Base-by-base conservation (phyloP, 2,888 invertebrate species). In the Drosophila kuntzei region DNA sequence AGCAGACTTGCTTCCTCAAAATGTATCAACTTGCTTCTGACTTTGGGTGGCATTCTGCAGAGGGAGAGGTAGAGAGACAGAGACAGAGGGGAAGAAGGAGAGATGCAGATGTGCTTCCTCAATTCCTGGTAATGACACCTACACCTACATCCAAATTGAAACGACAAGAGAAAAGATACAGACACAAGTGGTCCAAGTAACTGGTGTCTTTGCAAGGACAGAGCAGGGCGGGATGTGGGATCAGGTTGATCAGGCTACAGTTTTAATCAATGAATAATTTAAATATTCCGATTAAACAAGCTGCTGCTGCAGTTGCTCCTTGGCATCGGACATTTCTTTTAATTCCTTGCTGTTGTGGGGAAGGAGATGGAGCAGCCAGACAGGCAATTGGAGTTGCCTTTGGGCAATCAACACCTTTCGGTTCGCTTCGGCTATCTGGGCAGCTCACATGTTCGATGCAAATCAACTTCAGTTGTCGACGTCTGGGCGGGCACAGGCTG, bases 191-290 rank as follows among this genome's bases (percentile, higher is more conserved):
- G 18, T 16, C 11, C 46, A 46, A 16, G 27, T 11, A 16, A 27
- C 46, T 46, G 46, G n/a, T 22, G 43, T 20, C 20, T 12, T 47
- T 2, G 11, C 11, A 14, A 9, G 18, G 5, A 36, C 1, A 14
- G 29, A 25, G 5, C 29, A 29, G 25, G 16, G 9, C 12, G 27
- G 27, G 3, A 41, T 16, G 25, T 25, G 14, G 20, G 12, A 27
- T 37, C 54, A 44, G 61, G 39, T 41, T 58, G 66, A 84, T 85
- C 82, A 53, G 54, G 55, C 70, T 68, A 25, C 82, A 80, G 84
- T 88, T 90, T 91, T 91, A 91, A 91, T 90, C 90, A 90, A 89
- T 71, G 79, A 82, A 90, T 90, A 89, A 91, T 91, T 90, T 91
- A 90, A 90, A 91, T 90, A 91, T 90, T 90, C 85, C 85, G 91